Base-by-base conservation (phyloP, 92 coral and sea anemone species). In the Pocillopora grandis region DNA sequence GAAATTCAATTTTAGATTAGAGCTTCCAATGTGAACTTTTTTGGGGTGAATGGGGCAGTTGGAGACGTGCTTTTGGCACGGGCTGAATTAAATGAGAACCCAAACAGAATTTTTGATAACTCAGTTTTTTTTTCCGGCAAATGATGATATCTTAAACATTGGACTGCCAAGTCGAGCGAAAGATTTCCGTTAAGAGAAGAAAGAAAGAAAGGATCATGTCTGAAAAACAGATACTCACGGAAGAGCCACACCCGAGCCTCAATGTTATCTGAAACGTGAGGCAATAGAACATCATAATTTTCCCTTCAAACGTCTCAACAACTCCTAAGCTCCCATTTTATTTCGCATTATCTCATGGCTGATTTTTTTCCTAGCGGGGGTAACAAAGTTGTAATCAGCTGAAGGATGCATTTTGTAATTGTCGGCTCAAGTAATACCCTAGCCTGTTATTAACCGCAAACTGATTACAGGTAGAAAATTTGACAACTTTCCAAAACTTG, bases 401-500 rank as follows among this genome's bases (percentile, higher is more conserved):
- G n/a, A 35, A 31, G 49, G 58, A 10, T 59, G 57, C 33, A 21
- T 36, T 58, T 56, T 16, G 8, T 36, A 12, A 71, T 31, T 36
- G 60, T 36, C 36, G 37, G 42, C 59, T 81, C 36, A 81, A 58
- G 69, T n/a, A 70, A 69, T 58, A 42, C 55, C 66, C 1, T 27
- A 27, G 31, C 31, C 65, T 18, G 74, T 31, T 66, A 33, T 36
- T 49, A 83, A 83, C 86, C 86, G 80, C 86, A 73, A 83, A 64
- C 63, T 42, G 66, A 61, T 74, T 74, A 31, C 80, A 42, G 72
- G 74, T 73, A 74, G 57, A 13, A 55, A 83, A 23, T 63, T 81
- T 83, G 86, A 83, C 74, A 74, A 62, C 58, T 48, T 74, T 62
- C 86, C 80, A 73, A 74, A 83, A 49, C 67, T 73, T 57, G 63